Percentiles rank a stretch among this genome's conserved stretches.
These are phyloP conservation scores for Leucophenga maculata DNA, from an alignment of 2,888 invertebrate genomes.

Conservation along the genomic window DNA sequence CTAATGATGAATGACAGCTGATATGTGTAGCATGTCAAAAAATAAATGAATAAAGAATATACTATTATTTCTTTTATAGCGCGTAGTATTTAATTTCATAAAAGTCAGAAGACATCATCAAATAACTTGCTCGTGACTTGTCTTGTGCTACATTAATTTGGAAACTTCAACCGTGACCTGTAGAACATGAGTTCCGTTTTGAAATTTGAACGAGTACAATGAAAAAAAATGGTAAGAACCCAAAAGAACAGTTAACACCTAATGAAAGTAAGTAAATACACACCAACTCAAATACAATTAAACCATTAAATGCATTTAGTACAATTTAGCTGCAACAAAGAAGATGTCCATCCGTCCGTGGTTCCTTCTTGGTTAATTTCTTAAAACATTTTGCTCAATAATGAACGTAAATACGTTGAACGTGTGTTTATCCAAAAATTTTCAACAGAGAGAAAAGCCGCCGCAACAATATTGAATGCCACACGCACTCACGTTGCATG, in stretches of 20 bases:
- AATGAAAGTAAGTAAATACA: constrained; percentile 13
- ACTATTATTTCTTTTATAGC: neutral
- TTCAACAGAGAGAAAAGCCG: constrained; percentile 22
- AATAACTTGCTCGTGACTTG: too few relatives aligned
- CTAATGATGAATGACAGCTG: constrained; percentile 18
- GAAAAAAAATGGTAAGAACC: too few relatives aligned
- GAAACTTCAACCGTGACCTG: too few relatives aligned
- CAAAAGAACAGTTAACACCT: neutral
- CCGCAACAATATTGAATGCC: constrained; percentile 34
- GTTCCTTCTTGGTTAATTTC: constrained; percentile 4
- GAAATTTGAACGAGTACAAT: too few relatives aligned
- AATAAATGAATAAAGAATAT: neutral
- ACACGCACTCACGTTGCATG: constrained; percentile 32
- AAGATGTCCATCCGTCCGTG: constrained; percentile 11
- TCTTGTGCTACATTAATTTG: too few relatives aligned
- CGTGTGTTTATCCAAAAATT: constrained; percentile 42
- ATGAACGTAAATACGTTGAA: constrained; percentile 9
- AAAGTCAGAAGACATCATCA: neutral
- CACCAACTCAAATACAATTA: constrained; percentile 33
- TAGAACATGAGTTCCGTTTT: too few relatives aligned
- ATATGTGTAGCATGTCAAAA: constrained; percentile 12
- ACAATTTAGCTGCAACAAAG: constrained; percentile 33
- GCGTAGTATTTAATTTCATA: neutral
- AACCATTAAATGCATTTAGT: constrained; percentile 45
- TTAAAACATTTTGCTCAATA: constrained; percentile 38